Percentiles rank a stretch among this genome's conserved stretches.
phyloP scores from a whole-genome alignment of 2,888 invertebrate species.

The Hyles lineata region DNA sequence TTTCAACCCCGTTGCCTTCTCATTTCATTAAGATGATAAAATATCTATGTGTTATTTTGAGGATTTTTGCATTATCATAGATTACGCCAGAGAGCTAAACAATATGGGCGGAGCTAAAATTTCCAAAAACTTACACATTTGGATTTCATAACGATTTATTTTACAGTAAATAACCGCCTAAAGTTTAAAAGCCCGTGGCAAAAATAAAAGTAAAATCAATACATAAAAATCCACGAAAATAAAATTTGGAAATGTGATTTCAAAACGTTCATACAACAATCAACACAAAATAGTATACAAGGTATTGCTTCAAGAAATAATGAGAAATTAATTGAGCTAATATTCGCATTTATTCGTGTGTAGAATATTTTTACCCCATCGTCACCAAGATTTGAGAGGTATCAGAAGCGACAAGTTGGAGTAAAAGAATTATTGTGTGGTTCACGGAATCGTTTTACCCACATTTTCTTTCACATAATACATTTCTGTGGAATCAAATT shows the following conservation, averaged over 20 bases:
- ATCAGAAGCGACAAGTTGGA: background rate
- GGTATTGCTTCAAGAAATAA: slow-evolving; percentile 52
- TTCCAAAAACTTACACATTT: too few species aligned
- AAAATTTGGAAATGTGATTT: slow-evolving; percentile 46
- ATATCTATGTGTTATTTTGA: slow-evolving; percentile 4
- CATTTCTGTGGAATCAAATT: too few species aligned
- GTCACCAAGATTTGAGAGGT: background rate
- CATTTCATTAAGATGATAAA: background rate
- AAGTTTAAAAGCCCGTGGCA: background rate
- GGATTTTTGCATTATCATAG: background rate
- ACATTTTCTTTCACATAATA: background rate
- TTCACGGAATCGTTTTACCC: background rate
- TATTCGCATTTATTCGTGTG: background rate
- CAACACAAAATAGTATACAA: slow-evolving; percentile 47
- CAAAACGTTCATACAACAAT: slow-evolving; percentile 43
- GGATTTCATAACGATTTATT: too few species aligned
- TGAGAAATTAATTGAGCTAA: slow-evolving; percentile 36
- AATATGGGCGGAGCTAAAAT: background rate
- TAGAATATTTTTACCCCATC: background rate
- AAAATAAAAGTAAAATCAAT: background rate
- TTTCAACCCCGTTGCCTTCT: too few species aligned
- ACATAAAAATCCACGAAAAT: background rate
- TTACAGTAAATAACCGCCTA: background rate
- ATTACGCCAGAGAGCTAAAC: background rate
- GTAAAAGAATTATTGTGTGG: background rate